phyloP scores from a whole-genome alignment of 2,113 vertebrate species.

The Dasyornis broadbenti region DNA sequence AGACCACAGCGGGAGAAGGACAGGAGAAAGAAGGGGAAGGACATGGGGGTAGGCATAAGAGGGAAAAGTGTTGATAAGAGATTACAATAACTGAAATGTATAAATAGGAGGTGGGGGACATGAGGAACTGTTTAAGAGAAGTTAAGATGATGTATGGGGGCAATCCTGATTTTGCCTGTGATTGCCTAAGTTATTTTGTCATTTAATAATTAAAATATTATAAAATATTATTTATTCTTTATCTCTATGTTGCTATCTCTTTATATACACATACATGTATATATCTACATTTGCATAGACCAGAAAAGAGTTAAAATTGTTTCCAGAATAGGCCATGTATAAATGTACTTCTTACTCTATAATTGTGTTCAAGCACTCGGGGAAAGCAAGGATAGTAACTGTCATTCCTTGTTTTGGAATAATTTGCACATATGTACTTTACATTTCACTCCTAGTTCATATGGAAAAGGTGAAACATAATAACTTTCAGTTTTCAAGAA shows the following conservation, averaged over 20 bases:
- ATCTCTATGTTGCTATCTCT: neutral
- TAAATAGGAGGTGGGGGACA: neutral
- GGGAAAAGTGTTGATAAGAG: neutral
- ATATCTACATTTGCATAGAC: neutral
- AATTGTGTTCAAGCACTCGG: neutral
- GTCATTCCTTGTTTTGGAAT: neutral
- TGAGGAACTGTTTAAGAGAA: neutral
- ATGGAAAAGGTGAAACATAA: neutral
- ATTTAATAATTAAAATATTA: neutral
- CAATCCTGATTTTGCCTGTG: neutral
- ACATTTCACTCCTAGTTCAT: neutral
- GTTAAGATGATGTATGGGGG: neutral
- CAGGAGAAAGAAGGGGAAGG: neutral
- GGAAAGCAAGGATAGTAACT: neutral
- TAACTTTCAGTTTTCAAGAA: neutral
- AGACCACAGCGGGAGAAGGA: neutral
- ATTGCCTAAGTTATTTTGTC: neutral
- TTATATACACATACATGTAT: neutral
- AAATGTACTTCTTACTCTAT: neutral
- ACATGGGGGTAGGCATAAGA: neutral
- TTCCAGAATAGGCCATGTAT: neutral
- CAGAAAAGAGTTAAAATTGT: neutral
- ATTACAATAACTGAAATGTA: neutral
- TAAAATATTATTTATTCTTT: neutral
- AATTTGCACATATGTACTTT: neutral